phyloP scores from a whole-genome alignment of 2,888 invertebrate genomes.

The Argyra leucocephala region DNA sequence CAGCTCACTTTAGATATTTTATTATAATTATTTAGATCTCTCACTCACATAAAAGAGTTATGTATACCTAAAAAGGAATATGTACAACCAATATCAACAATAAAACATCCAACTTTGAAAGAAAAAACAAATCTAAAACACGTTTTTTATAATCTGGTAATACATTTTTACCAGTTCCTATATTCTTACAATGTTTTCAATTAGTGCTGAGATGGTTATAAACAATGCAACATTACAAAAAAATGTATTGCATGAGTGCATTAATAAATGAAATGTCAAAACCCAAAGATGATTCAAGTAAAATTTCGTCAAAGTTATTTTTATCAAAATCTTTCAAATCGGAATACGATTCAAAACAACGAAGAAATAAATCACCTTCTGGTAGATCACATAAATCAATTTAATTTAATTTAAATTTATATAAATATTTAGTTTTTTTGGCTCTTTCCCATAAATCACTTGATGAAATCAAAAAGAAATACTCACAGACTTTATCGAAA shows the following conservation, averaged over 20 bases:
- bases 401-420: no score
- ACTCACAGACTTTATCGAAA: neutral
- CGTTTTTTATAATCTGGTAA: neutral
- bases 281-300: neutral
- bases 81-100: neutral
- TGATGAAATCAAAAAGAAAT: neutral
- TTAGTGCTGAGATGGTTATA: neutral
- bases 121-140: conserved; percentile 30
- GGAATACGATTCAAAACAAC: neutral
- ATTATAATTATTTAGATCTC: no score
- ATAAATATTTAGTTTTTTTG: no score
- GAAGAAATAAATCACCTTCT: neutral
- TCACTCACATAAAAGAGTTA: no score
- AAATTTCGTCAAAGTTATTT: neutral
- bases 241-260: conserved; percentile 35
- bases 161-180: neutral
- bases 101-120: conserved; percentile 25
- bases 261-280: neutral
- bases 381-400: neutral
- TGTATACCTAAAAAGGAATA: neutral
- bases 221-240: conserved; percentile 32
- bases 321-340: neutral
- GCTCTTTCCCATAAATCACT: no score
- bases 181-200: conserved; percentile 3
- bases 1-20: no score